Base-by-base conservation (phyloP, 37 sponge, comb jelly and placozoan genomes). In the Aplysina aerophoba region DNA sequence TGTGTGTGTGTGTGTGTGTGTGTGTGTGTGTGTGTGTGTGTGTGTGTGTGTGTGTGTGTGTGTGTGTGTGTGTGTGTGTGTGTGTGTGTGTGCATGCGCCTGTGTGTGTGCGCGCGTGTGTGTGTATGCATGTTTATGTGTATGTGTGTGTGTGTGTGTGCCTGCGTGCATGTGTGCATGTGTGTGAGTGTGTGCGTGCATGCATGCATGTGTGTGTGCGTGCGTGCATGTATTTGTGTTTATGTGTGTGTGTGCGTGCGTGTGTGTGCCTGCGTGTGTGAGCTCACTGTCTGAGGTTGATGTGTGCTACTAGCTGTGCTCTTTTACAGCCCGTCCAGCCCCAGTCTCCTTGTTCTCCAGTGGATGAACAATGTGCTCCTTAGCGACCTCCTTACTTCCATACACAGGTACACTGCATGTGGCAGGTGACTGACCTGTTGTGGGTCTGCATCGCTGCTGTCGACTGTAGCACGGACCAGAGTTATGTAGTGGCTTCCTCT, bases 251-350 rank as follows among this genome's bases (percentile, higher is more conserved):
- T 80, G 81, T 53, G 56, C 55, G 81, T 80, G 81, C 55, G 59
- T 80, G 81, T 80, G 81, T 80, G 44, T 77, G 79, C 34, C 13
- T 77, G 22, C 21, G 41, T 36, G 16, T 77, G 79, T 80, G 24
- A n/a, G n/a, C n/a, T n/a, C n/a, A n/a, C n/a, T n/a, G n/a, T n/a
- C n/a, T n/a, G n/a, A n/a, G n/a, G n/a, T n/a, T n/a, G n/a, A n/a
- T n/a, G n/a, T n/a, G n/a, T n/a, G n/a, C n/a, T n/a, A n/a, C n/a
- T n/a, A n/a, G n/a, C n/a, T n/a, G n/a, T 73, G 14, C 24, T 12
- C 55, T 15, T 8, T 11, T 80, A 59, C 30, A 56, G 20, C 33
- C 56, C 38, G 24, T 24, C 39, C 61, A n/a, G 34, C 6, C 14
- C 64, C 31, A 22, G 27, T 5, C 37, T 59, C 31, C 30, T 21